These are phyloP conservation scores for Sturnira hondurensis DNA, from an alignment of 2,113 vertebrate species.

Conservation along the genomic window DNA sequence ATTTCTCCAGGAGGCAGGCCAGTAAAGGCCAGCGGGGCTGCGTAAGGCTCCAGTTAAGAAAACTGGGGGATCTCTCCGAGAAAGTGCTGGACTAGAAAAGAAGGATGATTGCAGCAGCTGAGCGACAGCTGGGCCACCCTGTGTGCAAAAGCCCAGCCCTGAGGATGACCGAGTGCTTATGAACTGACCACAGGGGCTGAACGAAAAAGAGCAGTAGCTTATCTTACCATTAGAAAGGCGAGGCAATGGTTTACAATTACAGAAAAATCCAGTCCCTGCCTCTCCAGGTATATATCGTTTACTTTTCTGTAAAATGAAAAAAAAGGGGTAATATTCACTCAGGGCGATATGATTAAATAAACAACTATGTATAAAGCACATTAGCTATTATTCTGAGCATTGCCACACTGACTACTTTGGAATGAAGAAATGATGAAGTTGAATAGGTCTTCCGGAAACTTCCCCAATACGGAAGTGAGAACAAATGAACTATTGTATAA, in stretches of 20 bases:
- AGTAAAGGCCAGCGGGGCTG: too few species aligned
- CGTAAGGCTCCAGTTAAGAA: background rate
- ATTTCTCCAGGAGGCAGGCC: background rate
- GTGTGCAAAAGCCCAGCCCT: background rate
- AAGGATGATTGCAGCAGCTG: background rate
- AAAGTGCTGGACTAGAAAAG: background rate
- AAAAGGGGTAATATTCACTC: background rate
- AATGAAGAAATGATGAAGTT: background rate
- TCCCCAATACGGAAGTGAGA: background rate
- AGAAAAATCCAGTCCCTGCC: background rate
- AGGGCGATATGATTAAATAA: background rate
- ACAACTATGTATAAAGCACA: background rate
- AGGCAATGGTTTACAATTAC: background rate
- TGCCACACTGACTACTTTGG: background rate
- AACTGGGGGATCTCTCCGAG: background rate
- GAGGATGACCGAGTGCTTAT: too few species aligned
- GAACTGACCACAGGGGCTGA: background rate
- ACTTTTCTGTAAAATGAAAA: background rate
- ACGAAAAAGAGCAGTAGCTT: background rate
- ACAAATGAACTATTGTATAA: background rate
- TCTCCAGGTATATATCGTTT: background rate
- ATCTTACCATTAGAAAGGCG: background rate
- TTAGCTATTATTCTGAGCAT: background rate
- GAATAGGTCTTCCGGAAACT: background rate
- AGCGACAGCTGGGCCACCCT: background rate